Percentiles rank a stretch among this genome's conserved stretches.
Conservation (phyloP, 37 sponge, comb jelly and placozoan genomes). For the Diacarnus erythraeanus region DNA sequence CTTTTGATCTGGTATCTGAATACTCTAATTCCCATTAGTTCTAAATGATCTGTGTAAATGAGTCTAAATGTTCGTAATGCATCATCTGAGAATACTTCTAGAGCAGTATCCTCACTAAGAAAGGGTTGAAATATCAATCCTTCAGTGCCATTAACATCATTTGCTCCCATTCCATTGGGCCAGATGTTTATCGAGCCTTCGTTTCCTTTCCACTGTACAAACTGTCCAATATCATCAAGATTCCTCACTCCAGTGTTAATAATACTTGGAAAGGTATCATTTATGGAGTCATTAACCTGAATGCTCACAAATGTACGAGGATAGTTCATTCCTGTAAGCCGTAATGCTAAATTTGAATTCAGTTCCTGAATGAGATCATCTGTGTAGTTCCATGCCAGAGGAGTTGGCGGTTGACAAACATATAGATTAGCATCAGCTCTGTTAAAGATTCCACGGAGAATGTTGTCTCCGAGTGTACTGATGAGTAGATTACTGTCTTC, state of each 20-base stretch:
- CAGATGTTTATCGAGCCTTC: not conserved
- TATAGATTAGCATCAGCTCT: conserved; percentile 34
- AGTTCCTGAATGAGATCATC: conserved; percentile 62
- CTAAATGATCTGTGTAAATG: conserved; percentile 9
- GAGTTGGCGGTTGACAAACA: conserved; percentile 33
- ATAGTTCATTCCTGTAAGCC: conserved; percentile 8
- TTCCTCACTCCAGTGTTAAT: conserved; percentile 68
- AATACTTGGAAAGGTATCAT: conserved; percentile 50
- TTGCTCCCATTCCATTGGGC: conserved; percentile 57
- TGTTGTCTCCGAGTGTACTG: not conserved
- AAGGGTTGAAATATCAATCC: conserved; percentile 81
- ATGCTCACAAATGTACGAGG: conserved; percentile 30
- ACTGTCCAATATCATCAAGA: conserved; percentile 45
- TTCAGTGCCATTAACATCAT: conserved; percentile 82
- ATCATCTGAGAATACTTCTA: conserved; percentile 75
- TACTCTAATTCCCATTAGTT: conserved; percentile 53
- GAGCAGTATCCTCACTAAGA: conserved; percentile 35
- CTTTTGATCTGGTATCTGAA: conserved; percentile 39
- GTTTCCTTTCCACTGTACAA: conserved; percentile 71
- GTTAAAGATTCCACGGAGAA: not conserved
- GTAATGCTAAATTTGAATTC: not conserved
- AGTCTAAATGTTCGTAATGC: conserved; percentile 63
- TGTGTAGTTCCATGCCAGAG: conserved; percentile 76
- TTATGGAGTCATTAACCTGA: conserved; percentile 51
- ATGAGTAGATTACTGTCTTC: not conserved